Percentiles rank a stretch among this genome's conserved stretches.
Conservation (phyloP, 2,797 vertebrate species). For the Rhynchotus rufescens region DNA sequence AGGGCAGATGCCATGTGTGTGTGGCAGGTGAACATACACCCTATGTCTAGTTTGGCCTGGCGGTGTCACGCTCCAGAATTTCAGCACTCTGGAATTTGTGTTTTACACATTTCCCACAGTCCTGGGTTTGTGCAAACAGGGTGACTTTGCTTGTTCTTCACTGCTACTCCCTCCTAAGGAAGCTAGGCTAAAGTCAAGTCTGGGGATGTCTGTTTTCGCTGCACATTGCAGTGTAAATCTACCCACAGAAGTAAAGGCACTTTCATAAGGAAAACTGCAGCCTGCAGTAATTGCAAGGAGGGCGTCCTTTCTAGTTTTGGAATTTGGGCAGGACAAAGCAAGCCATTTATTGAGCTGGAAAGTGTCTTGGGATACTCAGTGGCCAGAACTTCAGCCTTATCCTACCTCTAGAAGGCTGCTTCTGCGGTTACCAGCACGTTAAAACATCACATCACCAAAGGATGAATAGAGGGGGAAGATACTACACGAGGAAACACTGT, state of each 20-base stretch:
- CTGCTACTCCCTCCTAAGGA: neutral
- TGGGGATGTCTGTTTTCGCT: neutral
- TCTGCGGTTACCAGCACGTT: neutral
- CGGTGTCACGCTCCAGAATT: neutral
- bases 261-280: neutral
- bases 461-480: neutral
- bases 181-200: neutral
- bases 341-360: neutral
- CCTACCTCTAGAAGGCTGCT: neutral
- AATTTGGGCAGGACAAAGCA: neutral
- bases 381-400: neutral
- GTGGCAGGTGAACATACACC: neutral
- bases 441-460: neutral
- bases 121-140: neutral
- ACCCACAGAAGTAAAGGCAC: neutral
- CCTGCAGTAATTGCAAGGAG: neutral
- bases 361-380: neutral
- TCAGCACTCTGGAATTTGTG: neutral
- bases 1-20: neutral
- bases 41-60: neutral
- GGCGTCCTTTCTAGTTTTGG: neutral
- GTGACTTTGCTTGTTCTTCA: neutral
- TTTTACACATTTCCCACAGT: neutral
- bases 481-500: neutral
- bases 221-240: accelerated